Evolutionary conservation across 2,888 invertebrate genomes (phyloP).

Genomic region (Chymomyza procnemis): DNA sequence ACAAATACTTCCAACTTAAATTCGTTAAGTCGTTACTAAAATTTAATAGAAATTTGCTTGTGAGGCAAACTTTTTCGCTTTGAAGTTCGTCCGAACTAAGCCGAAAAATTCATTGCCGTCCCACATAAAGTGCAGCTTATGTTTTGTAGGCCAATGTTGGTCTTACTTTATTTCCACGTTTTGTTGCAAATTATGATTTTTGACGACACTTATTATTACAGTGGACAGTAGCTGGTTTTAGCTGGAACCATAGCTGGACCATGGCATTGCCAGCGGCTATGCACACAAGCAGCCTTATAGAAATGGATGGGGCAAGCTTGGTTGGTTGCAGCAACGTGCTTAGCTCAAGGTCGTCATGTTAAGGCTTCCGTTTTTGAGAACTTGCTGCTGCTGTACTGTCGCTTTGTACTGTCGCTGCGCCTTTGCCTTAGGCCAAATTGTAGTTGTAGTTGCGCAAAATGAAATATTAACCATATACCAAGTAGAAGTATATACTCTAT

Average conservation of each 20-base stretch:
- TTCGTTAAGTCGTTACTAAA: no score
- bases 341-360: background rate
- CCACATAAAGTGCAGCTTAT: background rate
- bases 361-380: background rate
- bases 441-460: background rate
- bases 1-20: no score
- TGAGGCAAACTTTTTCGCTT: no score
- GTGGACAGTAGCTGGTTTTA: constrained; percentile 41
- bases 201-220: constrained; percentile 50
- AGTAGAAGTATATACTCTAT: no score
- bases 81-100: no score
- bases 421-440: background rate
- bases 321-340: background rate
- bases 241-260: constrained; percentile 6
- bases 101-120: no score
- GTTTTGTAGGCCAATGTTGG: background rate
- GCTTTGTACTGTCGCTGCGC: background rate
- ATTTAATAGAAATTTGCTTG: no score
- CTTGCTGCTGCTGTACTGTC: background rate
- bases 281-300: background rate
- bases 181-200: constrained; percentile 34
- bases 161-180: constrained; percentile 31
- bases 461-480: background rate
- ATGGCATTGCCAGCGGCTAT: constrained; percentile 29
- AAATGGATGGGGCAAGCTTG: background rate